phyloP scores from a whole-genome alignment of 2,797 vertebrate species.

The Carapus acus region DNA sequence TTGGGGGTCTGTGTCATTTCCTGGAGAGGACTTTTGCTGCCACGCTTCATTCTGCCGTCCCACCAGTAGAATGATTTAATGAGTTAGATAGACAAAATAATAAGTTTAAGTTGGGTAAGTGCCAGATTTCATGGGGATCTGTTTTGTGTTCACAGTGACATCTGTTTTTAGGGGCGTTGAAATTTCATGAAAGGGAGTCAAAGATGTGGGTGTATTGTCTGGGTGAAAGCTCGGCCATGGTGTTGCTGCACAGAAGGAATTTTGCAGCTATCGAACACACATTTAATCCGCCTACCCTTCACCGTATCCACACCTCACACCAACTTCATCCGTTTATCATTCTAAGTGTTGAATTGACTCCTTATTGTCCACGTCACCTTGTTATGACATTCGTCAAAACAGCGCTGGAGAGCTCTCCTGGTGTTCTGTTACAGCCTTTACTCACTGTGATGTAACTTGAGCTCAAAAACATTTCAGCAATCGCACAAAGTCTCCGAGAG shows the following conservation, averaged over 20 bases:
- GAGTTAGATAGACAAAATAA: conserved; percentile 58
- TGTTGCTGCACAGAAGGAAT: conserved; percentile 50
- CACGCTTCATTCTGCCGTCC: conserved; percentile 48
- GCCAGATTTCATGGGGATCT: conserved; percentile 50
- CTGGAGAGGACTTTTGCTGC: conserved; percentile 55
- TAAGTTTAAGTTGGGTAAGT: conserved; percentile 40
- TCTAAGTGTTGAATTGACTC: conserved; percentile 12
- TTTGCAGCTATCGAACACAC: conserved; percentile 26
- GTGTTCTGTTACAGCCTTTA: conserved; percentile 51
- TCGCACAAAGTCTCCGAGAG: conserved; percentile 37
- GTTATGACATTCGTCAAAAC: conserved; percentile 49
- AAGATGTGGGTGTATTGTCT: conserved; percentile 61
- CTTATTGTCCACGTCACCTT: conserved; percentile 23
- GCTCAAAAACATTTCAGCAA: conserved; percentile 50
- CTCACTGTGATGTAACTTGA: conserved; percentile 50
- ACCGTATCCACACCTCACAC: conserved; percentile 21
- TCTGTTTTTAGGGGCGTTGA: conserved; percentile 54
- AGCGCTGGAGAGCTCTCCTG: conserved; percentile 16
- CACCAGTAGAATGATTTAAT: conserved; percentile 49
- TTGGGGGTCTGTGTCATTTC: conserved; percentile 47
- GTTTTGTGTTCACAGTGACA: conserved; percentile 58
- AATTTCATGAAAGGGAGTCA: conserved; percentile 58
- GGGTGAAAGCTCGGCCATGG: conserved; percentile 29
- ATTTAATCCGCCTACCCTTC: conserved; percentile 5
- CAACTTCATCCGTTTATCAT: conserved; percentile 2